Base-by-base conservation (phyloP, 2,888 invertebrate genomes). In the Andrena praecox region DNA sequence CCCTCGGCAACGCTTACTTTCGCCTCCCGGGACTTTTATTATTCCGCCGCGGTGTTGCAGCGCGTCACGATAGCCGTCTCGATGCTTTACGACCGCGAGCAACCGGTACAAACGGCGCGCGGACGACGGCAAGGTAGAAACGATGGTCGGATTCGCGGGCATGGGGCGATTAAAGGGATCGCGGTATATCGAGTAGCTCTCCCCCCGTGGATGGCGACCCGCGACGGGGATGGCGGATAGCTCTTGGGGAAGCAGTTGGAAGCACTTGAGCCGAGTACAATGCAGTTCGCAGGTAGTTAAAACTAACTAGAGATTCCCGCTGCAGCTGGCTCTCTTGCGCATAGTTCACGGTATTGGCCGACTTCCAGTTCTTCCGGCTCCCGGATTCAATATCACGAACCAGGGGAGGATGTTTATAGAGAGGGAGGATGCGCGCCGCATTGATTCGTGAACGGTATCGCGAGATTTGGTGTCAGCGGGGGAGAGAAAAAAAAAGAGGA, bases 241-340 rank as follows among this genome's bases (percentile, higher is more conserved):
- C 71, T 77, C 67, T 63, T 50, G 67, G 42, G 48, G 54, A 76
- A 52, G 42, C 31, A 78, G 72, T 72, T 69, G 72, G 79, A 63
- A 79, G 64, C 64, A 60, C 79, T 81, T 73, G 69, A 74, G 70
- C 31, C 48, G 60, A 35, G 54, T 70, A 70, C 69, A 74, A 74
- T 62, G 62, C 80, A 74, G 80, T 81, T 81, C 80, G 70, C 81
- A 50, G 74, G 68, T 74, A 81, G 80, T 81, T 81, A 74, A 79
- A 81, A 79, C 81, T 70, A 82, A 80, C 80, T 75, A 60, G 81
- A 62, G 74, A 80, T 74, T 73, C 74, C n/a, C 80, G 6, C 52
- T 33, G 48, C 60, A 33, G 60, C 66, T 70, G 33, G 60, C 33
- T 35, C 75, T 42, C 50, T 35, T 59, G 69, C 54, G 74, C 69